phyloP scores from a whole-genome alignment of 2,888 invertebrate species.

The Epistrophe grossulariae region DNA sequence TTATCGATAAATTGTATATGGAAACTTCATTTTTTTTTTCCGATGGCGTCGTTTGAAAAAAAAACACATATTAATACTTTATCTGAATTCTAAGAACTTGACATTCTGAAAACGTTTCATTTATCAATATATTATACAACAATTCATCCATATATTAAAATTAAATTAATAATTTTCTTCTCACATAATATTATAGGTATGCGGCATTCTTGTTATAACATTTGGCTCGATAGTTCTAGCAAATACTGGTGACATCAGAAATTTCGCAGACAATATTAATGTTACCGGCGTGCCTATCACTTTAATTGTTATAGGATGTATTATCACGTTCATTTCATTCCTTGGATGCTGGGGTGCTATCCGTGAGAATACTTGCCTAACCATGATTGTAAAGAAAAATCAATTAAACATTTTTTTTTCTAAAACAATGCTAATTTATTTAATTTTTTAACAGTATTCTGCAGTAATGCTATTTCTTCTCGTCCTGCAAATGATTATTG shows the following conservation, averaged over 20 bases:
- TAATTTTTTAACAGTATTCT: conserved; percentile 86
- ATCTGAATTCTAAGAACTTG: too few relatives aligned
- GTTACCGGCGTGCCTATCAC: conserved; percentile 86
- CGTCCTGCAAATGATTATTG: conserved; percentile 89
- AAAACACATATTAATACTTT: too few relatives aligned
- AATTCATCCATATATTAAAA: too few relatives aligned
- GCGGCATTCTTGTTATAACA: conserved; percentile 88
- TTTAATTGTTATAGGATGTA: conserved; percentile 88
- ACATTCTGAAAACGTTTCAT: too few relatives aligned
- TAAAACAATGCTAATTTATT: neutral
- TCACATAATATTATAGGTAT: conserved; percentile 85
- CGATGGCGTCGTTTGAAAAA: too few relatives aligned
- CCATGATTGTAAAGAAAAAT: conserved; percentile 88
- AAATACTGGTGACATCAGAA: conserved; percentile 85
- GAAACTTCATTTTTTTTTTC: too few relatives aligned
- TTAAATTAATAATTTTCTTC: conserved; percentile 63
- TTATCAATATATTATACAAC: too few relatives aligned
- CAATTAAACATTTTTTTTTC: neutral
- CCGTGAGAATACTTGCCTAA: conserved; percentile 93
- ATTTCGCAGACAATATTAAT: conserved; percentile 83
- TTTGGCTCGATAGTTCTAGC: conserved; percentile 88
- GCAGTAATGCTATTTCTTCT: conserved; percentile 87
- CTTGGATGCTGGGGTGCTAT: conserved; percentile 96
- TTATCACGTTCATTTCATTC: conserved; percentile 92
- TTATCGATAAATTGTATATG: too few relatives aligned